A percentile compares a stretch with the other conserved stretches of the same genome.
phyloP scores from a whole-genome alignment of 2,888 invertebrate genomes.

The Micropterix aruncella region DNA sequence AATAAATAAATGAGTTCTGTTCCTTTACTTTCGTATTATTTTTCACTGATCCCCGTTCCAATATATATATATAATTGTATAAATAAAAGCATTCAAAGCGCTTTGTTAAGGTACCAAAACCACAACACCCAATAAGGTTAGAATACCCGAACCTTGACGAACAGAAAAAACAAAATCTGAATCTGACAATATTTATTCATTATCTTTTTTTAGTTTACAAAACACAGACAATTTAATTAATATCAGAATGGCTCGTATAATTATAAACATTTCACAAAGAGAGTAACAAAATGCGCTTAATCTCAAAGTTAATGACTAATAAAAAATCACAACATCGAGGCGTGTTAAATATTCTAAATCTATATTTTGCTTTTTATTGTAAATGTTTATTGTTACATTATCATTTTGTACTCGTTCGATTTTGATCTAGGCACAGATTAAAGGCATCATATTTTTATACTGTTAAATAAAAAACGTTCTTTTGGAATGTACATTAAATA shows the following conservation, averaged over 20 bases:
- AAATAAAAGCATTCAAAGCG: not conserved
- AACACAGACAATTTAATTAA: not conserved
- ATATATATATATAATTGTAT: not conserved
- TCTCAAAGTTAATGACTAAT: not conserved
- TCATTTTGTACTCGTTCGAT: too few relatives aligned
- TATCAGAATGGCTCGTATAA: not conserved
- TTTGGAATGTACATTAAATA: too few relatives aligned
- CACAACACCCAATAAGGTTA: not conserved
- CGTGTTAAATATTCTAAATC: not conserved
- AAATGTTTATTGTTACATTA: too few relatives aligned
- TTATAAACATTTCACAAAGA: not conserved
- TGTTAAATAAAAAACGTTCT: too few relatives aligned
- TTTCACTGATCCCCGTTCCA: slow-evolving; percentile 1
- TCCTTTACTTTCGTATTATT: slow-evolving; percentile 1
- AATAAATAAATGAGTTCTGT: not conserved
- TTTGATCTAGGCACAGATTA: too few relatives aligned
- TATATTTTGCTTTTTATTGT: too few relatives aligned
- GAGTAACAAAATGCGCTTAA: not conserved
- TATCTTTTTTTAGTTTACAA: not conserved
- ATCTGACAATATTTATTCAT: not conserved
- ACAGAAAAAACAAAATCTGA: not conserved
- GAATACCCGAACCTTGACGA: not conserved
- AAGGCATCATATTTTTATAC: too few relatives aligned
- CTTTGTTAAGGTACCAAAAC: not conserved
- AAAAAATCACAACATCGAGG: not conserved